Evolutionary conservation across 2,888 invertebrate genomes (phyloP).

Genomic region (Bellardia bayeri): DNA sequence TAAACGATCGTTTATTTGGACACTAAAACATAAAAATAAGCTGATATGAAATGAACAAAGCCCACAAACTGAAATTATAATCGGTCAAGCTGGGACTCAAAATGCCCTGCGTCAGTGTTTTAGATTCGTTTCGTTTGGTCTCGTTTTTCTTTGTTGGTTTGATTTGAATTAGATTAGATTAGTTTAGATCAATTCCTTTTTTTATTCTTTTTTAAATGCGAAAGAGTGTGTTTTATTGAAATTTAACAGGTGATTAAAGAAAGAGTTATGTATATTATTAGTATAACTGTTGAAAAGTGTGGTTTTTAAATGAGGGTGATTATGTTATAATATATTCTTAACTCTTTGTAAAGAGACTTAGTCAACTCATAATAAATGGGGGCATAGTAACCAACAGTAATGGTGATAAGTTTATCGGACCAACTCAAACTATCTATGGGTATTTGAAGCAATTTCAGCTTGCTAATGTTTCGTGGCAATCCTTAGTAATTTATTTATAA

Average conservation of each 20-base stretch:
- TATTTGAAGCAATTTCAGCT: too few relatives aligned
- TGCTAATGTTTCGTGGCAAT: too few relatives aligned
- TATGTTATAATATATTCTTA: not conserved
- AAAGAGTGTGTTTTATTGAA: constrained; percentile 10
- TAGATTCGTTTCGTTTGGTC: not conserved
- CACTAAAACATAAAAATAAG: constrained; percentile 31
- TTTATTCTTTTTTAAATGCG: constrained; percentile 27
- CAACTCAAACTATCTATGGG: too few relatives aligned
- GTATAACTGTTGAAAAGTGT: not conserved
- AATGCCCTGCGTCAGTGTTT: not conserved
- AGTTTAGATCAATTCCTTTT: not conserved
- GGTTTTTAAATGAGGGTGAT: constrained; percentile 17
- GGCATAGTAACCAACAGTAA: too few relatives aligned
- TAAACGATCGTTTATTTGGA: constrained; percentile 66
- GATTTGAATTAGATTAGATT: not conserved
- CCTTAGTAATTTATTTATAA: too few relatives aligned
- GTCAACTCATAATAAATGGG: not conserved
- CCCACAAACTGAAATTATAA: not conserved
- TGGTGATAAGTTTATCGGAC: too few relatives aligned
- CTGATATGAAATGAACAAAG: not conserved
- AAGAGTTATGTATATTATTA: not conserved
- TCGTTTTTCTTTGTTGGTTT: not conserved
- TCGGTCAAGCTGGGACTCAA: not conserved
- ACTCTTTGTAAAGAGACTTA: not conserved
- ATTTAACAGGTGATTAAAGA: constrained; percentile 9